A percentile compares a stretch with the other conserved stretches of the same genome.
These are phyloP conservation scores for Drosophila mojavensis DNA, from an alignment of 1,140 invertebrate species.

Conservation along the genomic window DNA sequence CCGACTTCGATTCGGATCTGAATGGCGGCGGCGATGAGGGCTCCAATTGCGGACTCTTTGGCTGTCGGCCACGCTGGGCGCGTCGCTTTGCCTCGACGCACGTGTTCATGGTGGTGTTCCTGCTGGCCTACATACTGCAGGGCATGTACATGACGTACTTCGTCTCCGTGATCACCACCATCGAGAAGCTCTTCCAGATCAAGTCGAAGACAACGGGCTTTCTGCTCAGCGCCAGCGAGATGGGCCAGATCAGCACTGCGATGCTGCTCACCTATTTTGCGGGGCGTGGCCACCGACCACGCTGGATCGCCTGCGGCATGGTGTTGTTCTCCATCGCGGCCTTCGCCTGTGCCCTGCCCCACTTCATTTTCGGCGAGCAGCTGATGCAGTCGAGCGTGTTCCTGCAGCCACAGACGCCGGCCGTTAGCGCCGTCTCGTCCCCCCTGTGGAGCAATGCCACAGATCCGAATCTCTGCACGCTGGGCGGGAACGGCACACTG, in stretches of 20 bases:
- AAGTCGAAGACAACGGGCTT: slow-evolving; percentile 97
- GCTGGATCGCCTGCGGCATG: slow-evolving; percentile 98
- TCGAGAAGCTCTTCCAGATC: slow-evolving; percentile 98
- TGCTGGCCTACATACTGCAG: slow-evolving; percentile 94
- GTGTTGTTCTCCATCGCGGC: slow-evolving; percentile 94
- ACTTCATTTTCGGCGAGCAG: slow-evolving; percentile 91
- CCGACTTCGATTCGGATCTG: slow-evolving; percentile 71
- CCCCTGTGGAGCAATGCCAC: slow-evolving; percentile 46
- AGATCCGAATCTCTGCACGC: slow-evolving; percentile 69
- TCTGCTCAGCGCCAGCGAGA: slow-evolving; percentile 96
- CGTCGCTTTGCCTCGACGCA: slow-evolving; percentile 94
- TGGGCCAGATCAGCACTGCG: slow-evolving; percentile 96
- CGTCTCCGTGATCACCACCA: slow-evolving; percentile 97
- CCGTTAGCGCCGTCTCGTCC: not conserved
- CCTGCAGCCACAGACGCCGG: slow-evolving; percentile 47
- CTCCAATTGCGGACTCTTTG: slow-evolving; percentile 89
- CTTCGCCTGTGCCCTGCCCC: slow-evolving; percentile 93
- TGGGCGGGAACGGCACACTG: slow-evolving; percentile 60
- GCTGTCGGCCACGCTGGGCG: slow-evolving; percentile 88
- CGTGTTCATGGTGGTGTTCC: slow-evolving; percentile 94
- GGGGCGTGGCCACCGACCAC: slow-evolving; percentile 96
- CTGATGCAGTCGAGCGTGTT: slow-evolving; percentile 84
- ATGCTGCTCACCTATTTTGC: slow-evolving; percentile 96
- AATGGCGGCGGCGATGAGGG: slow-evolving; percentile 83
- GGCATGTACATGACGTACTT: slow-evolving; percentile 98